These are phyloP conservation scores for Dolichomitus sp. DNA, from an alignment of 2,888 invertebrate species.

Conservation along the genomic window DNA sequence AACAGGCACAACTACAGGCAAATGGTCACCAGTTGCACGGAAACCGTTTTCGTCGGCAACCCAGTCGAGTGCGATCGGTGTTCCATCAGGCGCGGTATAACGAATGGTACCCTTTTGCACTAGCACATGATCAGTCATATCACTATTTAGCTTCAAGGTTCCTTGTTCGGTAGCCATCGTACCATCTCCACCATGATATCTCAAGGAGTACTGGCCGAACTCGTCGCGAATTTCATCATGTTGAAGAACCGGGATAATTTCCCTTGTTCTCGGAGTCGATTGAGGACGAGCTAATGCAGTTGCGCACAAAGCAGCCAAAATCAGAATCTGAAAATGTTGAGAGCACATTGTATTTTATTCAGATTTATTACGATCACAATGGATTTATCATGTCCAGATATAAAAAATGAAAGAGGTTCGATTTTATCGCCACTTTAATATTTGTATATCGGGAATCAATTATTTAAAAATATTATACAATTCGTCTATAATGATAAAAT, in stretches of 20 bases:
- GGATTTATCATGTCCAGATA: too few species aligned
- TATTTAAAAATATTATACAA: too few species aligned
- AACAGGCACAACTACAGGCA: slow-evolving; percentile 43
- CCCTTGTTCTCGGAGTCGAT: background rate
- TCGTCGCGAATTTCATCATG: slow-evolving; percentile 68
- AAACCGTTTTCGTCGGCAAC: slow-evolving; percentile 70
- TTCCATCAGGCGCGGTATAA: slow-evolving; percentile 72
- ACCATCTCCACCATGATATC: slow-evolving; percentile 70
- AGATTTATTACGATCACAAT: background rate
- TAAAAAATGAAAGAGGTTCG: too few species aligned
- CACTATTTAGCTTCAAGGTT: slow-evolving; percentile 66
- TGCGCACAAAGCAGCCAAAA: background rate
- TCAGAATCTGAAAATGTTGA: background rate
- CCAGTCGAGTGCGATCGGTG: slow-evolving; percentile 67
- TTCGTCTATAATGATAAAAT: too few species aligned
- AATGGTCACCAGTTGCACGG: slow-evolving; percentile 66
- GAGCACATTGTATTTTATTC: background rate
- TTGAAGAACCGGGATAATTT: slow-evolving; percentile 50
- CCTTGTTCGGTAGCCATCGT: slow-evolving; percentile 70
- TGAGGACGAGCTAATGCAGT: slow-evolving; percentile 15
- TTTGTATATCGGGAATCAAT: too few species aligned
- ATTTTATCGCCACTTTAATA: too few species aligned
- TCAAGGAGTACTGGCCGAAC: slow-evolving; percentile 72
- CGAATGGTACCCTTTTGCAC: slow-evolving; percentile 72
- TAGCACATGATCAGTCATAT: slow-evolving; percentile 67